phyloP scores from a whole-genome alignment of 2,888 invertebrate genomes.

The Catocala fraxini region DNA sequence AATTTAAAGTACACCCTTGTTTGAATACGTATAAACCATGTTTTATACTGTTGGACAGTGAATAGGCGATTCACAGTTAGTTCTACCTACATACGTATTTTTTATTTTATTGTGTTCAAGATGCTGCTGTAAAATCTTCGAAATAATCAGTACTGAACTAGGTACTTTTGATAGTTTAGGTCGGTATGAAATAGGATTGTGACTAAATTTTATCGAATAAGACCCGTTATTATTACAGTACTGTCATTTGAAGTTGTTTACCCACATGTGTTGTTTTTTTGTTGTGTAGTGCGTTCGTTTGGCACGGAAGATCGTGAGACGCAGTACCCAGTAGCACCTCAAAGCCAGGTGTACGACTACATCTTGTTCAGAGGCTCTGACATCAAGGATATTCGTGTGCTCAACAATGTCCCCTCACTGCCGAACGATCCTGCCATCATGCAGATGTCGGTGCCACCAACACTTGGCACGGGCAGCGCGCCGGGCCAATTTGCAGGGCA shows the following conservation, averaged over 20 bases:
- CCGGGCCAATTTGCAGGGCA: constrained; percentile 88
- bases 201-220: not conserved
- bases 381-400: constrained; percentile 99
- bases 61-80: constrained; percentile 9
- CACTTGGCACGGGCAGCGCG: constrained; percentile 89
- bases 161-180: not conserved
- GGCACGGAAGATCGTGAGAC: constrained; percentile 99
- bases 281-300: constrained; percentile 96
- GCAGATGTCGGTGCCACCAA: constrained; percentile 93
- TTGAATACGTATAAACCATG: not conserved
- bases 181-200: not conserved
- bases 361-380: constrained; percentile 99
- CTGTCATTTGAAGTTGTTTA: constrained; percentile 7
- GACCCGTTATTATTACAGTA: not conserved
- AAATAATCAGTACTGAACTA: not conserved
- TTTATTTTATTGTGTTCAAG: constrained; percentile 14
- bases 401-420: constrained; percentile 94
- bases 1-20: not conserved
- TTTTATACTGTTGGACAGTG: constrained; percentile 5
- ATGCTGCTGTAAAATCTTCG: constrained; percentile 7
- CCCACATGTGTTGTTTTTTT: constrained; percentile 39
- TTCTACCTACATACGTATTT: constrained; percentile 22
- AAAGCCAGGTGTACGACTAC: constrained; percentile 99
- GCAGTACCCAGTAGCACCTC: constrained; percentile 97
- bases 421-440: constrained; percentile 99